Conservation (phyloP, 2,888 invertebrate genomes). For the Metellina segmentata region DNA sequence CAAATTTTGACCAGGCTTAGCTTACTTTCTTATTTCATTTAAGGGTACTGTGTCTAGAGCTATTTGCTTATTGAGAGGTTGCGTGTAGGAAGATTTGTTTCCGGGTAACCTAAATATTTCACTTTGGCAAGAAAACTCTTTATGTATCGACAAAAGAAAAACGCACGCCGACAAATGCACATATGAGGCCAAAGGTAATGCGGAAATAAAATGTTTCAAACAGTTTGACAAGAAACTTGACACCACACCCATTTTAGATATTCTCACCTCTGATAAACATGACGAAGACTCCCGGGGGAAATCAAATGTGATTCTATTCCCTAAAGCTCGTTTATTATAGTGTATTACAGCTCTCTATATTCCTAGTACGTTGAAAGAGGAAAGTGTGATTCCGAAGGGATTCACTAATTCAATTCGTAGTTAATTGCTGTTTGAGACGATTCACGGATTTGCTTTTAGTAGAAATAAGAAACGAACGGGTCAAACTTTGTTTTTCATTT, state of each 20-base stretch:
- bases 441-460: no score
- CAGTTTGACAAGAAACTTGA: neutral
- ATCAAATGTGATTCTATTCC: neutral
- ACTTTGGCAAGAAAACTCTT: neutral
- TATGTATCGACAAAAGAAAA: neutral
- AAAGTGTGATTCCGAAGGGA: no score
- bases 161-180: neutral
- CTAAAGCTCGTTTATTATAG: no score
- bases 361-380: no score
- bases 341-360: no score
- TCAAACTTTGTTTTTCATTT: no score
- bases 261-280: neutral
- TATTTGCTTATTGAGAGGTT: slow-evolving; percentile 18
- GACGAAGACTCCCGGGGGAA: neutral
- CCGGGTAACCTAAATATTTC: slow-evolving; percentile 32
- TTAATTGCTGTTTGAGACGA: no score
- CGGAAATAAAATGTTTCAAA: slow-evolving; percentile 3
- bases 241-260: slow-evolving; percentile 1
- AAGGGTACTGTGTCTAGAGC: neutral
- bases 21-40: neutral
- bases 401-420: no score
- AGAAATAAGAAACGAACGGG: no score
- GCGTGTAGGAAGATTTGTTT: slow-evolving; percentile 14
- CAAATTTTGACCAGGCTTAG: neutral
- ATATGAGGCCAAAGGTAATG: neutral